phyloP scores from a whole-genome alignment of 2,888 invertebrate species.

The Tridacna crocea region DNA sequence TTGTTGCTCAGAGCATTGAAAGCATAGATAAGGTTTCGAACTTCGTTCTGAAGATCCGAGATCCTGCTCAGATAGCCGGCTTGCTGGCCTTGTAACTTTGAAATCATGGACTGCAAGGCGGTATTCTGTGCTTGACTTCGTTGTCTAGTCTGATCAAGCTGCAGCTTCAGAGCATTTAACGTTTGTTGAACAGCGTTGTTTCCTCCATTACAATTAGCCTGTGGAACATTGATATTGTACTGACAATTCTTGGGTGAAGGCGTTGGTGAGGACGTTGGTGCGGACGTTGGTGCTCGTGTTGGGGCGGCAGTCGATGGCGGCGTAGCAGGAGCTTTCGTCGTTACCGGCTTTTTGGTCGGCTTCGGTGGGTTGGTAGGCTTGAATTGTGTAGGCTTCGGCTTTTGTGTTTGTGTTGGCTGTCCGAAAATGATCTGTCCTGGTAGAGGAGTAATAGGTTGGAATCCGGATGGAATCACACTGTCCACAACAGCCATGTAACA shows the following conservation, averaged over 20 bases:
- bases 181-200: constrained; percentile 60
- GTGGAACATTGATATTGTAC: constrained; percentile 58
- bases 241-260: constrained; percentile 44
- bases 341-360: constrained; percentile 33
- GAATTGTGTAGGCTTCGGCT: constrained; percentile 28
- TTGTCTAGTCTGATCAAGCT: constrained; percentile 57
- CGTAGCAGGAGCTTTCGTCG: constrained; percentile 15
- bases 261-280: background rate
- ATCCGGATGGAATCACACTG: constrained; percentile 41
- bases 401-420: constrained; percentile 9
- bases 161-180: constrained; percentile 52
- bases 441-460: constrained; percentile 56
- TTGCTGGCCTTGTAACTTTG: constrained; percentile 49
- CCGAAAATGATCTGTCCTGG: constrained; percentile 20
- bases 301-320: background rate
- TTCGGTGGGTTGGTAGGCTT: constrained; percentile 21
- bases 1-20: constrained; percentile 46
- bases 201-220: constrained; percentile 51
- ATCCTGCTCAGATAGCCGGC: constrained; percentile 59
- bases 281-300: background rate
- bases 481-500: constrained; percentile 15
- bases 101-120: constrained; percentile 55
- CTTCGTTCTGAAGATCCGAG: constrained; percentile 61
- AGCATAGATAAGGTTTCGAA: constrained; percentile 54
- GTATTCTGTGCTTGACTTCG: constrained; percentile 61